phyloP scores from a whole-genome alignment of 2,113 vertebrate genomes.

The Daboia siamensis region DNA sequence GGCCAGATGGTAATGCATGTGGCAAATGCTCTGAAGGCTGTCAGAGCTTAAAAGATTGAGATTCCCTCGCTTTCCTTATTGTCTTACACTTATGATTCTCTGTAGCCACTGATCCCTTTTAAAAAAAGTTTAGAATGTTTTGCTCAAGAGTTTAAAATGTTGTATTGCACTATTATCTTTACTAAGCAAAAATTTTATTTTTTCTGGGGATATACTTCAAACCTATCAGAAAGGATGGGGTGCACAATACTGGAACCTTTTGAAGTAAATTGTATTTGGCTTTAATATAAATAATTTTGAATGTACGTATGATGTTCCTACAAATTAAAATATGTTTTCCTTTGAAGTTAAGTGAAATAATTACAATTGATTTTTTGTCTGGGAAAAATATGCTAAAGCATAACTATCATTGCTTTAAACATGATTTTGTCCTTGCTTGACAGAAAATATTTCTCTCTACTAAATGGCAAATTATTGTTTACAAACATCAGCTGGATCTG shows the following conservation, averaged over 20 bases:
- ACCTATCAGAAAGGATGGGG: background rate
- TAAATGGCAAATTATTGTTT: background rate
- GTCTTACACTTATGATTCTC: background rate
- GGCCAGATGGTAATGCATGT: background rate
- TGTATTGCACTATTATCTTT: background rate
- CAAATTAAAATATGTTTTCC: background rate
- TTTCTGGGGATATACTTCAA: background rate
- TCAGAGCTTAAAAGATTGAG: background rate
- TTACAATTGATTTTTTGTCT: background rate
- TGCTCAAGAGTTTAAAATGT: background rate
- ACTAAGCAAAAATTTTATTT: background rate
- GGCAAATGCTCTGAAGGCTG: background rate
- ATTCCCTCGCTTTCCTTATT: background rate
- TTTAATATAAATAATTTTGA: background rate
- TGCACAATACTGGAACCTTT: background rate
- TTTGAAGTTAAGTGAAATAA: background rate
- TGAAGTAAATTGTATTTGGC: background rate
- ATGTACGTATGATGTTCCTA: background rate
- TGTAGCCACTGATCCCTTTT: background rate
- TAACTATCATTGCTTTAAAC: background rate
- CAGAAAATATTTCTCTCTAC: background rate
- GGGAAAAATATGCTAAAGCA: background rate
- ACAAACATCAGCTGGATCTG: background rate
- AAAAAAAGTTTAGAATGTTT: background rate
- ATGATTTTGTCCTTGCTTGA: background rate